Evolutionary conservation across 2,113 vertebrate genomes (phyloP).

Genomic region (Pelvicachromis taeniatus): DNA sequence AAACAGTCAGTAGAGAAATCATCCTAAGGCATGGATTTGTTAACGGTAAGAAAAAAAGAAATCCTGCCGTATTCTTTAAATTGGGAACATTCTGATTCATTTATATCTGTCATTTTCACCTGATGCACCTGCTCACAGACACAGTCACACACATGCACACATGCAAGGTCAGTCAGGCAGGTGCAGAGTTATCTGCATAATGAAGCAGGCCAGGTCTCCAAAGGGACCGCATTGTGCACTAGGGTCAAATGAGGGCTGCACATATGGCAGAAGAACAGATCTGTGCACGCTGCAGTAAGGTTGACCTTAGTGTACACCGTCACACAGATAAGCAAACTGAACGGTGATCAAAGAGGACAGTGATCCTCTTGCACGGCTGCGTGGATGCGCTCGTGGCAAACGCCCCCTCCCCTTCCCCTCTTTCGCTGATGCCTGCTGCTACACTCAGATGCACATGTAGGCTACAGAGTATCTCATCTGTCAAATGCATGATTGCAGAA

Average conservation of each 20-base stretch:
- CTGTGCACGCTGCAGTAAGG: constrained; percentile 44
- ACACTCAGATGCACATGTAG: constrained; percentile 47
- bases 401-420: not conserved
- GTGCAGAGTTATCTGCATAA: constrained; percentile 70
- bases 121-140: constrained; percentile 51
- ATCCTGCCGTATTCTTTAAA: not conserved
- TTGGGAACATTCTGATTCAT: not conserved
- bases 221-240: constrained; percentile 50
- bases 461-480: constrained; percentile 53
- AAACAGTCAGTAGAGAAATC: not conserved
- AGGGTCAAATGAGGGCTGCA: constrained; percentile 63
- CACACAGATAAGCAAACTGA: constrained; percentile 43
- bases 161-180: constrained; percentile 67
- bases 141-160: constrained; percentile 35
- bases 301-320: constrained; percentile 47
- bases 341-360: constrained; percentile 58
- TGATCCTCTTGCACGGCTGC: constrained; percentile 32
- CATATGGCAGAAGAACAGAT: constrained; percentile 58
- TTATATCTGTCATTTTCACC: not conserved
- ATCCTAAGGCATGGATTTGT: not conserved
- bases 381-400: not conserved
- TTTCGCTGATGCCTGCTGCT: constrained; percentile 43
- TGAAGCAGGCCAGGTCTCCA: constrained; percentile 61
- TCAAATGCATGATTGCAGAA: constrained; percentile 37
- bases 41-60: not conserved